phyloP scores from a whole-genome alignment of 1,140 invertebrate species.

The Acyrthosiphon pisum region DNA sequence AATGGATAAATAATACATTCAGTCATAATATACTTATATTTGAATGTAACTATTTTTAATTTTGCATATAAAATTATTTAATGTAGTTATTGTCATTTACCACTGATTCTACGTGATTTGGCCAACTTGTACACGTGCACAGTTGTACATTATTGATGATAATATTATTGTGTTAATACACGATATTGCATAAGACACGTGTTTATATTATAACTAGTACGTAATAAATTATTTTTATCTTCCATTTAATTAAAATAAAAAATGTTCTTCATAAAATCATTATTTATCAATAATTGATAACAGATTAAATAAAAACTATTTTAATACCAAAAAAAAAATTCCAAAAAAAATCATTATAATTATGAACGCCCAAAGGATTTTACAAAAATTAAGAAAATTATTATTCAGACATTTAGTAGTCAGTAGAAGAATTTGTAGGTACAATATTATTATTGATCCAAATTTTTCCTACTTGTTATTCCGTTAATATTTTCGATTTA shows the following conservation, averaged over 20 bases:
- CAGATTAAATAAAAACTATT: too few species aligned
- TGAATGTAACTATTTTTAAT: neutral
- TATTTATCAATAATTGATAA: too few species aligned
- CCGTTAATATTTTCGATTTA: neutral
- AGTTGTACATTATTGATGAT: neutral
- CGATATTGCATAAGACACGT: too few species aligned
- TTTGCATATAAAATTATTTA: neutral
- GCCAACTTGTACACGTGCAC: neutral
- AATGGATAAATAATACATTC: neutral
- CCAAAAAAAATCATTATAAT: neutral
- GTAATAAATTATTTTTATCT: too few species aligned
- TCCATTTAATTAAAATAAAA: neutral
- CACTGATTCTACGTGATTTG: neutral
- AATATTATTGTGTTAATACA: neutral
- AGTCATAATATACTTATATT: too few species aligned
- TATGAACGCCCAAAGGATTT: neutral
- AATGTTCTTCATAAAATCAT: neutral
- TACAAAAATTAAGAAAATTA: neutral
- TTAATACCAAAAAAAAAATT: too few species aligned
- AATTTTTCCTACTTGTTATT: neutral
- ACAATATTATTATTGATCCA: neutral
- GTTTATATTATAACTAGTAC: too few species aligned
- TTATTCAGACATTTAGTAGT: neutral
- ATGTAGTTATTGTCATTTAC: neutral
- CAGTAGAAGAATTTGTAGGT: neutral